Base-by-base conservation (phyloP, 1,140 invertebrate species). In the Bilobella aurantiaca region DNA sequence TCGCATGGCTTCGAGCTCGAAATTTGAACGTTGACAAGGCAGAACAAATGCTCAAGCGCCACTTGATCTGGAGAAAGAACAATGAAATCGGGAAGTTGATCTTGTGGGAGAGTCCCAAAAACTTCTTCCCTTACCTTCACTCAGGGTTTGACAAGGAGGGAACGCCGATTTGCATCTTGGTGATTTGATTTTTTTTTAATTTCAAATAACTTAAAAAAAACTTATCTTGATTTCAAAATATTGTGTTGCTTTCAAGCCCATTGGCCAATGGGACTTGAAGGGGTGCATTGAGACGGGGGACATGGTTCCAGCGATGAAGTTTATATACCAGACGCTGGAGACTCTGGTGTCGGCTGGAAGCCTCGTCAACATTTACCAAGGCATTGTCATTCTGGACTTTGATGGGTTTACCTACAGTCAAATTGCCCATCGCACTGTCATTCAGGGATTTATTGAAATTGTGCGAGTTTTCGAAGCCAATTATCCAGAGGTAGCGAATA, bases 401-500 rank as follows among this genome's bases (percentile, higher is more conserved):
- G 65, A 67, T 58, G 66, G 66, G 18, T 68, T 64, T 23, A 31
- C 30, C 29, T 68, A 68, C 28, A 32, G 62, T 49, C 66, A 68
- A 58, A 61, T 67, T 46, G 58, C 61, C 18, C 58, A 64, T 31
- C 25, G 66, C 16, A 60, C 61, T 3, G 61, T 67, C 3, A 21
- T 67, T 16, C 66, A 67, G 60, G 66, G 66, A 3, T 57, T 67
- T 18, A 27, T 63, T 25, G 66, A 67, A 42, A 56, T 60, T n/a
- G n/a, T 67, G 3, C 8, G 66, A 37, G 28, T 64, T 23, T 68
- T 68, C 32, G 66, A 68, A 42, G 30, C 62, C 16, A 68, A 68
- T 31, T 68, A 68, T 31, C 66, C 66, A 30, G 66, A 68, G 42
- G 58, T n/a, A n/a, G n/a, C n/a, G n/a, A n/a, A n/a, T n/a, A n/a